Conservation (phyloP, 1,140 invertebrate species). For the Drosophila arizonae region DNA sequence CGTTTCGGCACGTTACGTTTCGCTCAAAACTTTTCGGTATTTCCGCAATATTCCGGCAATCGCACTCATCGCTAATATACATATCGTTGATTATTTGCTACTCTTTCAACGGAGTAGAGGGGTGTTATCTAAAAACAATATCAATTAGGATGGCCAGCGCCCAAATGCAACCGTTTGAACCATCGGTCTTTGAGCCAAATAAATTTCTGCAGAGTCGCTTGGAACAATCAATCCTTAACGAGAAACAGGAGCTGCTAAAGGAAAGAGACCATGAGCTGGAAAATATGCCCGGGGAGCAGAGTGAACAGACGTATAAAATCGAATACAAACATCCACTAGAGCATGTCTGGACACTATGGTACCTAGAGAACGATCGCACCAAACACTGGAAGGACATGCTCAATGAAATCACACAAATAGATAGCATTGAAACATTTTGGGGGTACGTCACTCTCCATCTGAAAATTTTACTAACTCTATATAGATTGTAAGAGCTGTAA, state of each 20-base stretch:
- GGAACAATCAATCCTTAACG: conserved; percentile 15
- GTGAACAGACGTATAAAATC: conserved; percentile 36
- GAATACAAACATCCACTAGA: conserved; percentile 94
- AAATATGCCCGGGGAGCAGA: conserved; percentile 11
- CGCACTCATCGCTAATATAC: conserved; percentile 25
- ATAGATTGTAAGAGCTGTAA: background rate
- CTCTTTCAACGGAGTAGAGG: conserved; percentile 1
- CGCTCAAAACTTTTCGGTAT: conserved; percentile 56
- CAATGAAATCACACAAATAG: conserved; percentile 95
- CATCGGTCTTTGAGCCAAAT: conserved; percentile 32
- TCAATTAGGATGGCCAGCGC: conserved; percentile 44
- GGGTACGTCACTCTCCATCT: conserved; percentile 56
- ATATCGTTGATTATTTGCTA: conserved; percentile 21
- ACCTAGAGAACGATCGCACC: conserved; percentile 95
- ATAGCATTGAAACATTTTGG: conserved; percentile 99
- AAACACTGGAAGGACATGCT: conserved; percentile 97
- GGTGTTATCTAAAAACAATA: background rate
- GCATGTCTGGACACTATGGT: conserved; percentile 98
- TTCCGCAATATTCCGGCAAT: conserved; percentile 36
- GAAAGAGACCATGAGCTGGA: conserved; percentile 16
- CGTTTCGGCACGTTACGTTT: conserved; percentile 50
- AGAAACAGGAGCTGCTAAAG: background rate
- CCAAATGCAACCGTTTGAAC: conserved; percentile 36
- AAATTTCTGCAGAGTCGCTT: conserved; percentile 32
- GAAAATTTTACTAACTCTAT: conserved; percentile 86